Evolutionary conservation across 1,140 invertebrate species (phyloP).

Genomic region (Aphelinus certus): DNA sequence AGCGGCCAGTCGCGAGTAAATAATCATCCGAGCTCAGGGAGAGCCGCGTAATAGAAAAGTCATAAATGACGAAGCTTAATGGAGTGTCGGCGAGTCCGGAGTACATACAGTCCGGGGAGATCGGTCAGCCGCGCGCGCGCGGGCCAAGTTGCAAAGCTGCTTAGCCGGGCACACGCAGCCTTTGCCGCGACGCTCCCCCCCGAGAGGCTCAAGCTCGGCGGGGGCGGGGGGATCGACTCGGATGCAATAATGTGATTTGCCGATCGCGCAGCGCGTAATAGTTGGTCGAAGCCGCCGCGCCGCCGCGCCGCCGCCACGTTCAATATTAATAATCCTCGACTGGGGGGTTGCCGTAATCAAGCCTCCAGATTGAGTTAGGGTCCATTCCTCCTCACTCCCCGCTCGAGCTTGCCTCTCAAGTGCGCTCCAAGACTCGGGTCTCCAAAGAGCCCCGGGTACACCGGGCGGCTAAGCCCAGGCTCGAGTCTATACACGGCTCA

Average conservation of each 20-base stretch:
- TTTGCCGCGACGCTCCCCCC: not conserved
- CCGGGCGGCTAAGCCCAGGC: too few relatives aligned
- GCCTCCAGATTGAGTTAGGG: constrained; percentile 29
- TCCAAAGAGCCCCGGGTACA: too few relatives aligned
- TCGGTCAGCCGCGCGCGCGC: constrained; percentile 11
- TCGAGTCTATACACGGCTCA: too few relatives aligned
- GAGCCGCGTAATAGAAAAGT: not conserved
- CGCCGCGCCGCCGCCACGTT: not conserved
- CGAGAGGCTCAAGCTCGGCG: not conserved
- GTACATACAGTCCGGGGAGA: not conserved
- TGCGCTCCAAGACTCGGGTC: too few relatives aligned
- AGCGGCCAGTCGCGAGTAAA: too few relatives aligned
- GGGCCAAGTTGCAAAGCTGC: constrained; percentile 27
- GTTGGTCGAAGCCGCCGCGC: not conserved
- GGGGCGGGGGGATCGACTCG: constrained; percentile 5
- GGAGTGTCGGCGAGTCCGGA: constrained; percentile 8
- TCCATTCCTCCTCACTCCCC: constrained; percentile 10
- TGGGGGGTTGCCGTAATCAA: constrained; percentile 25
- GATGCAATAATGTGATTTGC: constrained; percentile 33
- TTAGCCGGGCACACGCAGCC: not conserved
- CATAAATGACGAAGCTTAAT: constrained; percentile 35
- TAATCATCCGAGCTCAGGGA: not conserved
- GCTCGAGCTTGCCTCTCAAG: too few relatives aligned
- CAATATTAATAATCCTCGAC: constrained; percentile 36
- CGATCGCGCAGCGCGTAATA: constrained; percentile 2